These are phyloP conservation scores for Tonatia bakeri DNA, from an alignment of 2,113 vertebrate genomes.

Conservation along the genomic window DNA sequence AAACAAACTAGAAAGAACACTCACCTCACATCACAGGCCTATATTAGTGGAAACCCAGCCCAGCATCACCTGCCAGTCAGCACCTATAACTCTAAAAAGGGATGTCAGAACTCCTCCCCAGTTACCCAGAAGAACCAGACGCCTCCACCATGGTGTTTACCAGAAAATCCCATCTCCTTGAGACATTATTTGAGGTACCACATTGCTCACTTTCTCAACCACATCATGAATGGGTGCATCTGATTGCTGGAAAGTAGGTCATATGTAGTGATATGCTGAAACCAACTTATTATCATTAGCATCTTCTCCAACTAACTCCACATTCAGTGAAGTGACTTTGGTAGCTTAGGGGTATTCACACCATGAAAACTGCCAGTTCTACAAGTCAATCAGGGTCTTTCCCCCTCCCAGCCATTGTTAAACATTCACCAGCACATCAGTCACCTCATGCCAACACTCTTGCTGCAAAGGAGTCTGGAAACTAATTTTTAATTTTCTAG, in stretches of 20 bases:
- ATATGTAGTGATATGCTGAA: background rate
- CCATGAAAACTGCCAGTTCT: background rate
- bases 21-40: background rate
- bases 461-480: conserved; percentile 31
- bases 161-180: background rate
- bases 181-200: background rate
- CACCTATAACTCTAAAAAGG: background rate
- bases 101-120: background rate
- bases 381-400: background rate
- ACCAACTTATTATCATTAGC: background rate
- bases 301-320: background rate
- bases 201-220: background rate
- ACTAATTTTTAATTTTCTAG: conserved; percentile 10
- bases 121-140: background rate
- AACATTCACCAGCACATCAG: background rate
- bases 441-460: background rate
- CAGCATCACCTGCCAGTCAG: background rate
- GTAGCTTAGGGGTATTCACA: background rate
- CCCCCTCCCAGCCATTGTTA: background rate
- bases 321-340: background rate
- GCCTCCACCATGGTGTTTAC: background rate
- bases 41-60: background rate
- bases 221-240: background rate
- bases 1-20: background rate
- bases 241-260: conserved; percentile 11